phyloP scores from a whole-genome alignment of 2,113 vertebrate genomes.

The Toxostoma redivivum region DNA sequence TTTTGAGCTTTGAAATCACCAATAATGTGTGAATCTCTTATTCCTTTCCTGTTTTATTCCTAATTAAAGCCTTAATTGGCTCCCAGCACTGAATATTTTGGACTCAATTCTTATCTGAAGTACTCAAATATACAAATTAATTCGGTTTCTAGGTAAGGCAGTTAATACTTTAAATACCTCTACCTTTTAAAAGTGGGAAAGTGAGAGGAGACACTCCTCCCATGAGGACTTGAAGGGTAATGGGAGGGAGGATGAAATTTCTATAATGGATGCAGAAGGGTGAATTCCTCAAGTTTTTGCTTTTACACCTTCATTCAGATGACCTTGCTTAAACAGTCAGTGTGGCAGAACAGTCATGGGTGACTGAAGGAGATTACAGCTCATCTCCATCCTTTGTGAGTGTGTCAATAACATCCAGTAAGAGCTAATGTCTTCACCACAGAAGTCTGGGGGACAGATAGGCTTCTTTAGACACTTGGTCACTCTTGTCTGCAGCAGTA shows the following conservation, averaged over 20 bases:
- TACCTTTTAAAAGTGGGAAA: not conserved
- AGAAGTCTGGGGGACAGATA: not conserved
- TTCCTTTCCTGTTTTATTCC: not conserved
- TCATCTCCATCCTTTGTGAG: not conserved
- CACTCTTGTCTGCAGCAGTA: not conserved
- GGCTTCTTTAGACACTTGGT: not conserved
- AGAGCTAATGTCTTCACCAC: not conserved
- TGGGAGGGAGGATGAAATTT: not conserved
- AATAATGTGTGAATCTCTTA: not conserved
- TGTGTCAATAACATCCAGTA: not conserved
- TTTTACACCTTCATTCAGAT: not conserved
- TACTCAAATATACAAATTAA: not conserved
- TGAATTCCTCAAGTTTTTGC: not conserved
- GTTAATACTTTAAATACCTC: not conserved
- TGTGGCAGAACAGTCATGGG: not conserved
- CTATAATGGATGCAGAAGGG: not conserved
- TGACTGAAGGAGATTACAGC: not conserved
- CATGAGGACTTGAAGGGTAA: not conserved
- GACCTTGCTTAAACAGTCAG: not conserved
- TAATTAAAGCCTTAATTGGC: constrained; percentile 8
- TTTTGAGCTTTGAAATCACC: not conserved
- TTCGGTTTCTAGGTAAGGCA: not conserved
- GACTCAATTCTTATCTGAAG: not conserved
- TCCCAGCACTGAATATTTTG: not conserved
- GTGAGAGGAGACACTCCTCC: not conserved